Conservation (phyloP, 2,113 vertebrate species). For the Natator depressus region DNA sequence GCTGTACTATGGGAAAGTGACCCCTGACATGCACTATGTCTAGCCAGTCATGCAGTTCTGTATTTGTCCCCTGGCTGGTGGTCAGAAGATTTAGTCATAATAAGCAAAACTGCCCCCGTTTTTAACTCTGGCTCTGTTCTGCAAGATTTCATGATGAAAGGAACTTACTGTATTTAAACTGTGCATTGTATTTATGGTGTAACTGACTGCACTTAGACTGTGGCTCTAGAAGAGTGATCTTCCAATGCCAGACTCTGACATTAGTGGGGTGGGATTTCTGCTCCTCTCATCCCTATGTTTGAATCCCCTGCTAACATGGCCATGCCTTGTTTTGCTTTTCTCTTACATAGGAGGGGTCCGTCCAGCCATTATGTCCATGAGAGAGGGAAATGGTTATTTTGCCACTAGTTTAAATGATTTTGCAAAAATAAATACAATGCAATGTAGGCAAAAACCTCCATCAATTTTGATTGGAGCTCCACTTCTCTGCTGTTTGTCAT, state of each 20-base stretch:
- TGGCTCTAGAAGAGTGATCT: neutral
- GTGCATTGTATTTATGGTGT: rapidly evolving
- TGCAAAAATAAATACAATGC: neutral
- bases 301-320: neutral
- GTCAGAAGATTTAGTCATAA: neutral
- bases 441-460: neutral
- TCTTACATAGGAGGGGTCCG: rapidly evolving
- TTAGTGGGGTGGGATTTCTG: neutral
- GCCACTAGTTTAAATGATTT: neutral
- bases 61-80: rapidly evolving
- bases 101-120: neutral
- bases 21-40: neutral
- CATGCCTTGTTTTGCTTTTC: rapidly evolving
- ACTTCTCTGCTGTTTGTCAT: rapidly evolving
- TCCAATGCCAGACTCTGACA: neutral
- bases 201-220: rapidly evolving
- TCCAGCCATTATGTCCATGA: neutral
- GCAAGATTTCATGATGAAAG: neutral
- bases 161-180: rapidly evolving
- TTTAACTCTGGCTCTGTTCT: neutral
- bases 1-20: neutral
- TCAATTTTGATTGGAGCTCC: neutral
- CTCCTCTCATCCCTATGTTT: neutral
- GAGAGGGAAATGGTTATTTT: neutral
- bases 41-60: neutral